Conservation (phyloP, 2,888 invertebrate species). For the Sphaerophoria taeniata region DNA sequence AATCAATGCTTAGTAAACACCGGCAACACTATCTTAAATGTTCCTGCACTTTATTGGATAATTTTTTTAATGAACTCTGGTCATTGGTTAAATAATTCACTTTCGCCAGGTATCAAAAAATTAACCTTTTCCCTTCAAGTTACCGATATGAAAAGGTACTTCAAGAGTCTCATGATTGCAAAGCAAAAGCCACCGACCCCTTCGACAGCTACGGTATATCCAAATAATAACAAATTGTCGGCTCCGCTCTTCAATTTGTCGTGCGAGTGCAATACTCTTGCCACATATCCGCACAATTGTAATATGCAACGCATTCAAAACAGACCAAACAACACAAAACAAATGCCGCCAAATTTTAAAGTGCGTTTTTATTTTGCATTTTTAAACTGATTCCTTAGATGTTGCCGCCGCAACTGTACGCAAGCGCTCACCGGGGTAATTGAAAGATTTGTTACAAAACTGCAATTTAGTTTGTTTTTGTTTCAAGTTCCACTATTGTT, state of each 20-base stretch:
- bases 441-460: conserved; percentile 66
- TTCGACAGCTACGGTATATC: background rate
- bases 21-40: no score
- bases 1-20: no score
- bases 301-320: conserved; percentile 55
- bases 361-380: conserved; percentile 66
- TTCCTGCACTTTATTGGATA: no score
- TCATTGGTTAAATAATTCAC: background rate
- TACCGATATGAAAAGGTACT: background rate
- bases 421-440: background rate
- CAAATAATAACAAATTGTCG: conserved; percentile 9
- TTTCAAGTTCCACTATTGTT: conserved; percentile 29
- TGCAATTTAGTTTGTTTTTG: conserved; percentile 54
- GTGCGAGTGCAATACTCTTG: conserved; percentile 54
- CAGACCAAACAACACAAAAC: conserved; percentile 52
- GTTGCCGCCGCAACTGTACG: conserved; percentile 55
- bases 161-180: conserved; percentile 1
- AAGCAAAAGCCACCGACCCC: conserved; percentile 24
- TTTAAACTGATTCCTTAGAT: conserved; percentile 55
- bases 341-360: conserved; percentile 54
- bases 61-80: no score
- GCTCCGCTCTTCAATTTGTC: conserved; percentile 57
- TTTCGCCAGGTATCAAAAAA: background rate
- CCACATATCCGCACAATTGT: conserved; percentile 51
- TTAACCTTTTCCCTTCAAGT: background rate